Evolutionary conservation across 2,888 invertebrate genomes (phyloP), one percentile per base, ranked within the genome.

Genomic region (Rhodophaea formosa): DNA sequence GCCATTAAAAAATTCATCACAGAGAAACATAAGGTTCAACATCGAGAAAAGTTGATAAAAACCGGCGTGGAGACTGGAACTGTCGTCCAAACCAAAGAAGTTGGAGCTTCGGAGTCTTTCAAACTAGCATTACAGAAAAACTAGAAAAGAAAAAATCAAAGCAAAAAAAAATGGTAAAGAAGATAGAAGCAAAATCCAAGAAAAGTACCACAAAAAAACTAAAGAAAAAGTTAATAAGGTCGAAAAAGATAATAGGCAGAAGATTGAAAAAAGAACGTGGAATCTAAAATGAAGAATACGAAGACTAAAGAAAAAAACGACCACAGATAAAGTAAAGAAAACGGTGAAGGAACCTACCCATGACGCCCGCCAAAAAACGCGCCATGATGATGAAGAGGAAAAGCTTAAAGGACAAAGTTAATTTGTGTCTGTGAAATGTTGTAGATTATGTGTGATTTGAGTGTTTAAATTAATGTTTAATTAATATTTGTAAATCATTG

Each of bases 1-100:
- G 90, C 90, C 0, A 84, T 90, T 1, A 90, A 89, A 61, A 89
- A 88, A 42, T 80, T 78, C 32, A 68, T 90, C 6, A 69, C 73
- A 1, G 82, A 78, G 15, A 85, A 77, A 56, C 82, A 77, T 57
- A 61, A 73, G 0, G 79, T 84, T 0, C n/a, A 76, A 90, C 44
- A 74, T 75, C 0, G 79, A 80, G 89, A 88, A 56, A 88, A 84
- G 60, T 64, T 70, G 0, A 67, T 90, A 0, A 89, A 85, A 64
- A 64, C 61, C 0, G 80, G 82, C 0, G 77, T 89, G 0, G 85
- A 88, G 70, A 68, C 76, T 0, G 89, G 89, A 0, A 69, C 67
- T 0, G 80, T 90, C 0, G 56, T 83, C 0, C 88, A 88, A 61
- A 74, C 74, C 0, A 88, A 86, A 65, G 89, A 88, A 0, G 62